Base-by-base conservation (phyloP, 2,888 invertebrate genomes). In the Drosophila monieri region DNA sequence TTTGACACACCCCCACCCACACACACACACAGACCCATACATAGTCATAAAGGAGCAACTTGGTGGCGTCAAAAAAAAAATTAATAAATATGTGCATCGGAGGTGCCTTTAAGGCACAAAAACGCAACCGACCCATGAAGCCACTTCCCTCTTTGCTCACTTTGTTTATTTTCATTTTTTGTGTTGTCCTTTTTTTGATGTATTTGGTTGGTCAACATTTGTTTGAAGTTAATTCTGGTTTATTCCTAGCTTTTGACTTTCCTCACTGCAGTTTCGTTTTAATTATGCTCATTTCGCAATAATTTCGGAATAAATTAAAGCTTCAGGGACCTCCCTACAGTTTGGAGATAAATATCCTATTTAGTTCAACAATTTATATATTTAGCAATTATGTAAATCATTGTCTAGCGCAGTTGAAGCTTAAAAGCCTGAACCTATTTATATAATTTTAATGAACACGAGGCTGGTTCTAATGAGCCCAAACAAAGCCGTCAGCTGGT, bases 81-180 rank as follows among this genome's bases (percentile, higher is more conserved):
- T 75, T 67, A 69, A 69, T 69, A 69, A 68, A 60, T 69, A 53
- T 69, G 68, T 69, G 68, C 69, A 68, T 44, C 69, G 32, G 15
- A 49, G 69, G 43, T 54, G 68, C 68, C 68, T 69, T 69, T 23
- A 68, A 69, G 61, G 68, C 68, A 68, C 44, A 23, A 8, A 48
- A 55, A 55, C 55, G 65, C 54, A 47, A 52, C 52, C 57, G 54
- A 59, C 59, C 58, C 59, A 44, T 44, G 59, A 46, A 64, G 59
- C 49, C 68, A 53, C 47, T 37, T 41, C 58, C 12, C 35, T 14
- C 64, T 18, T 30, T 44, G 56, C 43, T 44, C 62, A 57, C 60
- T 69, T 69, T 54, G 69, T 60, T 68, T 68, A 52, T 58, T 69
- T 68, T 54, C 37, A 27, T 47, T 67, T 51, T 35, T 66, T 37